These are phyloP conservation scores for Synergus itoensis DNA, from an alignment of 2,888 invertebrate genomes.

Conservation along the genomic window DNA sequence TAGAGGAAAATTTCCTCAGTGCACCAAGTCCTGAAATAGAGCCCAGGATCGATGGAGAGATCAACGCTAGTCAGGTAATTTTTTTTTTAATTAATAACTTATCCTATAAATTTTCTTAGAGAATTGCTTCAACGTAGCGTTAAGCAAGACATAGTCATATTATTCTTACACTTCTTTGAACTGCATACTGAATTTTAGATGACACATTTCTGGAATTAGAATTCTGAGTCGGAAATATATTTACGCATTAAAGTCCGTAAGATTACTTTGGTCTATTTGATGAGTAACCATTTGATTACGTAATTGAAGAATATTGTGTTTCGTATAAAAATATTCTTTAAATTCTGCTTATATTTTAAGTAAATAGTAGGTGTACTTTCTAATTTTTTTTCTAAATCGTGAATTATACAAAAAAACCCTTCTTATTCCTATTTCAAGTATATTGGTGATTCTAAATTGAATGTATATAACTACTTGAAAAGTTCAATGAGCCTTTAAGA, in stretches of 20 bases:
- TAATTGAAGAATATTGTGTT: background rate
- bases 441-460: background rate
- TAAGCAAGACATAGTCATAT: background rate
- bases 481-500: background rate
- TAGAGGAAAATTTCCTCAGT: conserved; percentile 82
- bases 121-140: too few relatives aligned
- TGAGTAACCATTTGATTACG: background rate
- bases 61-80: conserved; percentile 79
- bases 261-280: too few relatives aligned
- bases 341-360: background rate
- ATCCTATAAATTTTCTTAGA: too few relatives aligned
- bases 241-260: too few relatives aligned
- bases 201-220: background rate
- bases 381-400: background rate
- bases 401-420: background rate
- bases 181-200: background rate
- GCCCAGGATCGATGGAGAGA: conserved; percentile 83
- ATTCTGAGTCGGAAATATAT: background rate
- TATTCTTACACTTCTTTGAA: conserved; percentile 38
- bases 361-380: background rate
- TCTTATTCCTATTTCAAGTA: background rate
- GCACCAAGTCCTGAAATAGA: conserved; percentile 18
- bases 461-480: background rate
- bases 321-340: background rate
- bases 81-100: background rate